Evolutionary conservation across 2,113 vertebrate species (phyloP).

Genomic region (Bambusicola thoracicus): DNA sequence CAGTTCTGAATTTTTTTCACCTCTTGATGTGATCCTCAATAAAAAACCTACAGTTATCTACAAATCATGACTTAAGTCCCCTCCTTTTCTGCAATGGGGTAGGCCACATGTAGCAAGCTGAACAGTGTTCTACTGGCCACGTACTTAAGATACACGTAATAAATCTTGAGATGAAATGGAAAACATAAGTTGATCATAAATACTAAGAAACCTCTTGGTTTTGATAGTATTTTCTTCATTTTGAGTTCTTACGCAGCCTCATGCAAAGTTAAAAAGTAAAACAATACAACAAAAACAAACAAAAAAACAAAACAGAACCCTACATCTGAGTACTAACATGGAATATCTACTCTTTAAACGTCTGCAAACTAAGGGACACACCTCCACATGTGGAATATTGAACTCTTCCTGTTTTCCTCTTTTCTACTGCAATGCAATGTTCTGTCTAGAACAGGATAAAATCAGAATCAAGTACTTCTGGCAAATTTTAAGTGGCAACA

Average conservation of each 20-base stretch:
- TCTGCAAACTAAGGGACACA: not conserved
- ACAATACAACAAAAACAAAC: no score
- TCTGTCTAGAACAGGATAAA: not conserved
- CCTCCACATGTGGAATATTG: not conserved
- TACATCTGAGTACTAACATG: not conserved
- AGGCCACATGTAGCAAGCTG: fast-evolving
- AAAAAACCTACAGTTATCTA: not conserved
- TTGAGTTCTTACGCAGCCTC: not conserved
- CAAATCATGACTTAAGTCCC: fast-evolving
- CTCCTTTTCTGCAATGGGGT: fast-evolving
- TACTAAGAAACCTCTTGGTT: not conserved
- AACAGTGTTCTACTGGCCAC: not conserved
- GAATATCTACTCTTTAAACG: not conserved
- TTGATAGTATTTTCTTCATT: not conserved
- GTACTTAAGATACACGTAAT: not conserved
- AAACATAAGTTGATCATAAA: not conserved
- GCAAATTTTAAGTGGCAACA: not conserved
- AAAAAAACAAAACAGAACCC: no score
- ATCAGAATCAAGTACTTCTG: not conserved
- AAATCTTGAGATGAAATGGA: not conserved
- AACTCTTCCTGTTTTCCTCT: not conserved
- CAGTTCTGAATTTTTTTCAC: not conserved
- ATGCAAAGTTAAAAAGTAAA: not conserved
- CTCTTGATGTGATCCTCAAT: not conserved
- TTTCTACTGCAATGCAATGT: not conserved